Evolutionary conservation across 2,888 invertebrate species (phyloP).

Genomic region (Pterostichus niger): DNA sequence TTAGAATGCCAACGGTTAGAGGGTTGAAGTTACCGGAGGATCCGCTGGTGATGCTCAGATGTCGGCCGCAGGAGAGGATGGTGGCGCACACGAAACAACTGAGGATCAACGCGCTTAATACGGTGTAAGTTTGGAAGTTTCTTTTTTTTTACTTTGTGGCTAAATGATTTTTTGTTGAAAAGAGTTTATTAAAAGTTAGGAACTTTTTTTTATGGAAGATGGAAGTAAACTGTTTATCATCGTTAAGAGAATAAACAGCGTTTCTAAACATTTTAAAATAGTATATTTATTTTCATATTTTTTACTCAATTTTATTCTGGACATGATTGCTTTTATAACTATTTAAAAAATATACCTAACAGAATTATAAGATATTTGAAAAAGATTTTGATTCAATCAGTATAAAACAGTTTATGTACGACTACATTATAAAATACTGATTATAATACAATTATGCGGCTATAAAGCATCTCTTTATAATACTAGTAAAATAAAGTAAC

Average conservation of each 20-base stretch:
- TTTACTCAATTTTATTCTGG: too few relatives aligned
- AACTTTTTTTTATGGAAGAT: conserved; percentile 3
- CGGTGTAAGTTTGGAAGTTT: conserved; percentile 70
- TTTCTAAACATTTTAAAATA: background rate
- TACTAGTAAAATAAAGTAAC: too few relatives aligned
- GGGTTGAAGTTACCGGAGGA: conserved; percentile 80
- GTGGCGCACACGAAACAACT: conserved; percentile 78
- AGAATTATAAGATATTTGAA: too few relatives aligned
- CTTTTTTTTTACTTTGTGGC: background rate
- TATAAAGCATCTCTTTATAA: too few relatives aligned
- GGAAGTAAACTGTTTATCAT: conserved; percentile 5
- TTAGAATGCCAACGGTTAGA: conserved; percentile 79
- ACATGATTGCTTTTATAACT: too few relatives aligned
- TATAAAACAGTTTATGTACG: too few relatives aligned
- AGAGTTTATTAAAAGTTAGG: conserved; percentile 10
- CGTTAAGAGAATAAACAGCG: background rate
- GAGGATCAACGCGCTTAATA: conserved; percentile 72
- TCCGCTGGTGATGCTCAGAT: conserved; percentile 79
- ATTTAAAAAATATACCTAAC: too few relatives aligned
- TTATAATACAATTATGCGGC: too few relatives aligned
- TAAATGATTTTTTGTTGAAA: background rate
- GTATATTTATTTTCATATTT: background rate
- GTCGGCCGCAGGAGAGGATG: conserved; percentile 79
- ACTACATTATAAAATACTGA: too few relatives aligned
- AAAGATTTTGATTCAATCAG: too few relatives aligned